Evolutionary conservation across 2,797 vertebrate species (phyloP), one percentile per base, ranked within the genome.

Genomic region (Gadopsis marmoratus): DNA sequence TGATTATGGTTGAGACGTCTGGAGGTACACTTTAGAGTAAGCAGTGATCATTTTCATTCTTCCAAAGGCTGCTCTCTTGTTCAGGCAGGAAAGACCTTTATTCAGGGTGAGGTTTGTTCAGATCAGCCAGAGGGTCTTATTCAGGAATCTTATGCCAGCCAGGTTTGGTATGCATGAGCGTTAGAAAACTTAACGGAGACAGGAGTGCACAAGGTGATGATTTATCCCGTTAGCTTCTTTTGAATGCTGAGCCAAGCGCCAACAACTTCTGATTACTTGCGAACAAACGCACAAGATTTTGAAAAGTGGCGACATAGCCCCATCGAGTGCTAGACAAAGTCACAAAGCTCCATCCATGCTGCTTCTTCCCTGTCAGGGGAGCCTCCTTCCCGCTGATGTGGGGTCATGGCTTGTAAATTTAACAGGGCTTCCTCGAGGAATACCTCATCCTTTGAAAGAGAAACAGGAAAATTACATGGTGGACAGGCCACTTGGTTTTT

Each of bases 381-480:
- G 86, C 71, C 84, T 88, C 81, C 67, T 81, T 88, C 84, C 76
- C 53, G 66, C 90, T 83, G 88, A 93, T 93, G 86, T 87, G 88
- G 93, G 93, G 93, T 93, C 94, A 94, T 63, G 86, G 84, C 90
- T 93, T 88, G 91, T 93, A 94, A 94, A 95, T 93, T 92, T 91
- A 87, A 93, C 92, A 90, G 85, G 87, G 90, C 79, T 93, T 94
- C 92, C 90, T 91, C 75, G 63, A 94, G 94, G 86, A 94, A 93
- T 93, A 95, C 92, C 92, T 95, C 94, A 94, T 91, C 89, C 91
- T 94, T 93, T 93, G 91, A 93, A 94, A 95, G 89, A 95, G 93
- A 93, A 94, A 93, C 84, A 89, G 88, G 91, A 93, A 96, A 95
- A 96, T 96, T 94, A 95, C 88, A 95, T 70, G 83, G 88, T 93